phyloP scores from a whole-genome alignment of 1,140 invertebrate genomes.

The Drosophila repleta region DNA sequence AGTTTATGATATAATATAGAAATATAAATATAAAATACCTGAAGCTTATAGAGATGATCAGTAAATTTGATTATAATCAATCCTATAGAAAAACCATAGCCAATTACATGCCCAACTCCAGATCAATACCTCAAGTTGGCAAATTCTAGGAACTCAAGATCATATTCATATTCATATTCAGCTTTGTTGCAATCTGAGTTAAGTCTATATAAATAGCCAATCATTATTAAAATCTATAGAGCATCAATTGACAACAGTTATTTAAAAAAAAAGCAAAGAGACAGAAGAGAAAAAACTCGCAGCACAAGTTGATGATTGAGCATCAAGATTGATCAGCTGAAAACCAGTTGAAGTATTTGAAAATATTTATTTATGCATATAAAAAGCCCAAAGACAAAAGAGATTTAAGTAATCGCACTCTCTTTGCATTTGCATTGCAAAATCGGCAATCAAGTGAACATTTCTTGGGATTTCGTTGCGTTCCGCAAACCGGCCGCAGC shows the following conservation, averaged over 20 bases:
- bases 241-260: background rate
- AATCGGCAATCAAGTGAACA: background rate
- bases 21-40: too few relatives aligned
- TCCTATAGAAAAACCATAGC: too few relatives aligned
- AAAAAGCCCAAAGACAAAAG: background rate
- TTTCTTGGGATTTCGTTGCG: slow-evolving; percentile 15
- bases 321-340: background rate
- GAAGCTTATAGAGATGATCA: too few relatives aligned
- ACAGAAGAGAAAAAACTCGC: background rate
- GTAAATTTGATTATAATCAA: too few relatives aligned
- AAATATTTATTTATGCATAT: background rate
- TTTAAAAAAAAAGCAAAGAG: background rate
- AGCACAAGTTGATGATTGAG: background rate
- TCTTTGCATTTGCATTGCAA: slow-evolving; percentile 2
- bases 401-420: slow-evolving; percentile 1
- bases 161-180: too few relatives aligned
- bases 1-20: too few relatives aligned
- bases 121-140: too few relatives aligned
- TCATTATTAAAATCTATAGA: too few relatives aligned
- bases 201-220: too few relatives aligned
- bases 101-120: too few relatives aligned
- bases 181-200: too few relatives aligned
- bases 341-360: slow-evolving; percentile 1
- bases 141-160: too few relatives aligned
- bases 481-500: slow-evolving; percentile 18